These are phyloP conservation scores for Andrena cerasifolii DNA, from an alignment of 1,140 invertebrate genomes.

Conservation along the genomic window DNA sequence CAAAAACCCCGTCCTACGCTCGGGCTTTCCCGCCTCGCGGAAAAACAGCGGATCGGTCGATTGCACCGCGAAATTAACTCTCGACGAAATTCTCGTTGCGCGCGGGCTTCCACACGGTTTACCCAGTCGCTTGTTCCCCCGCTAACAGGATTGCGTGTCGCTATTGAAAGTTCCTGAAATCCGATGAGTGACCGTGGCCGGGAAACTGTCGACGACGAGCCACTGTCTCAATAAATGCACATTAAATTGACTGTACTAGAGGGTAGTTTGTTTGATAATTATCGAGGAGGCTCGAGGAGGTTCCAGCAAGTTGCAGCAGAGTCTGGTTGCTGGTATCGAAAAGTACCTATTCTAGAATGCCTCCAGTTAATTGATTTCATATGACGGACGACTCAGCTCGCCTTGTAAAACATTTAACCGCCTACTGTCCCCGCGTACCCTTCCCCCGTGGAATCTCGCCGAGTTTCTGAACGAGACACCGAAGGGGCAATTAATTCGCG, in stretches of 20 bases:
- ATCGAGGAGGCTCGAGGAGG: constrained; percentile 28
- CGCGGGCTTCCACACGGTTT: constrained; percentile 6
- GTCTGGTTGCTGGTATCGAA: constrained; percentile 32
- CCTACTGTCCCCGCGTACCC: constrained; percentile 4
- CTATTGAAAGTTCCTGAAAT: constrained; percentile 8
- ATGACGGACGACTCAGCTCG: constrained; percentile 58
- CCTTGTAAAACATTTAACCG: constrained; percentile 42
- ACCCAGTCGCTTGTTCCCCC: constrained; percentile 10
- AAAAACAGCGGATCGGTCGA: constrained; percentile 16
- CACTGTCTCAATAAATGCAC: constrained; percentile 36
- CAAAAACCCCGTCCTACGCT: background rate
- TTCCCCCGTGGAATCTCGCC: constrained; percentile 38
- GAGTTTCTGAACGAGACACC: constrained; percentile 48
- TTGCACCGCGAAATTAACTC: constrained; percentile 46
- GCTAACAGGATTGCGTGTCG: constrained; percentile 16
- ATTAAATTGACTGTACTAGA: constrained; percentile 53
- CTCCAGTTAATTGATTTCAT: constrained; percentile 50
- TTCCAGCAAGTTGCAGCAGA: constrained; percentile 17
- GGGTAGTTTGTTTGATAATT: constrained; percentile 70
- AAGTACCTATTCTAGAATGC: constrained; percentile 13
- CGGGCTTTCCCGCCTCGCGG: background rate
- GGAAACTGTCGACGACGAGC: too few relatives aligned
- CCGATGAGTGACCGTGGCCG: background rate
- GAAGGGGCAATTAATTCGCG: constrained; percentile 71
- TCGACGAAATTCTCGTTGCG: constrained; percentile 10